Conservation (phyloP, 2,888 invertebrate species). For the Harpalus rufipes region DNA sequence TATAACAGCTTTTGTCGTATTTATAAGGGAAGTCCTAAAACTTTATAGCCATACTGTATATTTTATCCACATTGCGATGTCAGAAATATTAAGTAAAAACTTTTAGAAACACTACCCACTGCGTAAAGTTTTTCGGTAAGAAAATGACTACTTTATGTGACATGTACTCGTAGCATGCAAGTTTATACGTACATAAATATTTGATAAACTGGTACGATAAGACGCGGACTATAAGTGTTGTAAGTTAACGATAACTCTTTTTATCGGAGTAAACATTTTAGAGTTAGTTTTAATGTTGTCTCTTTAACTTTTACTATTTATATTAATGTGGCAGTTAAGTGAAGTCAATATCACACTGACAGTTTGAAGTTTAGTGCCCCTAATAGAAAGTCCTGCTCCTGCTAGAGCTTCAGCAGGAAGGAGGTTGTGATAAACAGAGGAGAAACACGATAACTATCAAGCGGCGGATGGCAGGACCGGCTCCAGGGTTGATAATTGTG, state of each 20-base stretch:
- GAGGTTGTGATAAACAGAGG: conserved; percentile 57
- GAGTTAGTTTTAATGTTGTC: conserved; percentile 42
- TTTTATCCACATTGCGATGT: not conserved
- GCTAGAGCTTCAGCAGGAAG: not conserved
- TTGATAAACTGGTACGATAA: not conserved
- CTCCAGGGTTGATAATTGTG: not conserved
- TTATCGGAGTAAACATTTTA: conserved; percentile 53
- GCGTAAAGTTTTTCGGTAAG: conserved; percentile 9
- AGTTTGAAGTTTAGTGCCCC: conserved; percentile 60
- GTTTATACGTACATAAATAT: conserved; percentile 28
- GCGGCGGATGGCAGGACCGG: conserved; percentile 28
- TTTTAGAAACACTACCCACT: conserved; percentile 1
- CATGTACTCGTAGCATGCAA: conserved; percentile 10
- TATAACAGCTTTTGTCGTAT: no score
- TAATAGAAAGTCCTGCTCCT: conserved; percentile 46
- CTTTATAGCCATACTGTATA: not conserved
- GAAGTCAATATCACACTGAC: conserved; percentile 58
- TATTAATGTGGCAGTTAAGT: conserved; percentile 60
- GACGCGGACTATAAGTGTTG: not conserved
- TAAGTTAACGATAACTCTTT: conserved; percentile 27
- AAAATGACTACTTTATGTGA: conserved; percentile 36
- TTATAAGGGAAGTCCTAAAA: no score
- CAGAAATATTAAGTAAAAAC: conserved; percentile 2
- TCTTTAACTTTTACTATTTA: conserved; percentile 53
- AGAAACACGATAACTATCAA: conserved; percentile 57